Base-by-base conservation (phyloP, 2,888 invertebrate genomes). In the Tethea ocularis region DNA sequence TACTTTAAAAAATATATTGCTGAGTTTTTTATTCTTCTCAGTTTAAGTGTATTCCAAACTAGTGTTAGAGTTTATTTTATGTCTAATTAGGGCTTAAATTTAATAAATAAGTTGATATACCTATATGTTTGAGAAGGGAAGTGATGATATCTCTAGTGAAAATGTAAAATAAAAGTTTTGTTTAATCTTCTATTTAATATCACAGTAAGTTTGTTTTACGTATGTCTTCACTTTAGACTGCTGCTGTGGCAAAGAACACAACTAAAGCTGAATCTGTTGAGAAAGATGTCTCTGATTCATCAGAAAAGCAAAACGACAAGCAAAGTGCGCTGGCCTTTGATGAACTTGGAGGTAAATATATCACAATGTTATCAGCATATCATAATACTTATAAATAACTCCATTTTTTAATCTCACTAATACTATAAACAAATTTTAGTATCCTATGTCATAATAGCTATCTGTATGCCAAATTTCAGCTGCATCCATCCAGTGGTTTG, bases 291-390 rank as follows among this genome's bases (percentile, higher is more conserved):
- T 84, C 87, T 5, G 91, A 89, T 67, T 46, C 46, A 10, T 81
- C 87, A 56, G 90, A 89, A 63, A 88, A 87, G 70, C 85, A 86
- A 66, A 90, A 87, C 6, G 86, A 88, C 26, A 85, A 82, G 64
- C 74, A 81, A 59, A 79, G 83, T 58, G 76, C 82, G 51, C 83
- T 84, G 56, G 88, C 80, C 56, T 91, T 92, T 82, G 92, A 92
- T 77, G 91, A 90, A 77, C 84, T 93, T 69, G 93, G 92, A 68
- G 93, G 93, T 93, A 51, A 57, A 56, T 55, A 51, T 52, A 10
- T 17, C 0, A 22, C 38, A 53, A 41, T 52, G 33, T 4, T 33
- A 3, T 2, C 33, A 13, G 13, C 2, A 33, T 2, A 33, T 2
- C 13, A 13, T 13, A 33, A 33, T 33, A 33, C 33, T 33, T 13